Conservation (phyloP, 1,140 invertebrate genomes). For the Anastrepha obliqua region DNA sequence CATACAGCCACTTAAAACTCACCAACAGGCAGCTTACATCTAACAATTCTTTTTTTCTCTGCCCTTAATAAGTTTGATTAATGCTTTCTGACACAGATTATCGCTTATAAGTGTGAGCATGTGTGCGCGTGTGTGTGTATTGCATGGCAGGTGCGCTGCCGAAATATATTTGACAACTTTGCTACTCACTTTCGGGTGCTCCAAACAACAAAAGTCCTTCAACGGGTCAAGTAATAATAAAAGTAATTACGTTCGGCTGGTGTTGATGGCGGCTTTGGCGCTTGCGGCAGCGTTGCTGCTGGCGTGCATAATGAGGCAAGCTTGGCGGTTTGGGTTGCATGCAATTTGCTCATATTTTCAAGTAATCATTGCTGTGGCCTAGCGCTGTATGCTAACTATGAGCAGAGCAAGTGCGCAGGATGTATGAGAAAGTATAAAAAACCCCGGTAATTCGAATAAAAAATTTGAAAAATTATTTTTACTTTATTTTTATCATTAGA, state of each 20-base stretch:
- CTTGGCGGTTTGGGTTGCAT: constrained; percentile 30
- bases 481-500: too few species aligned
- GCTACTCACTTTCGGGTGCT: background rate
- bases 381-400: background rate
- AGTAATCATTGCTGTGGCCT: background rate
- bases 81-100: constrained; percentile 32
- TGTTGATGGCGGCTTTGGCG: constrained; percentile 38
- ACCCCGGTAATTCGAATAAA: too few species aligned
- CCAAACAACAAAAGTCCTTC: background rate
- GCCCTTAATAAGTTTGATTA: constrained; percentile 44
- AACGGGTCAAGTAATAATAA: constrained; percentile 5
- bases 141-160: background rate
- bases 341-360: background rate
- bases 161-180: constrained; percentile 41
- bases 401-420: too few species aligned
- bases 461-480: too few species aligned
- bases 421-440: too few species aligned
- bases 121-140: background rate
- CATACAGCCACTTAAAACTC: too few species aligned
- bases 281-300: constrained; percentile 9
- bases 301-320: constrained; percentile 7
- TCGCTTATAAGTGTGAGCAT: background rate
- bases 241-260: constrained; percentile 13
- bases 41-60: constrained; percentile 17
- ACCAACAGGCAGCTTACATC: too few species aligned